phyloP scores from a whole-genome alignment of 2,113 vertebrate genomes.

The Plecotus auritus region DNA sequence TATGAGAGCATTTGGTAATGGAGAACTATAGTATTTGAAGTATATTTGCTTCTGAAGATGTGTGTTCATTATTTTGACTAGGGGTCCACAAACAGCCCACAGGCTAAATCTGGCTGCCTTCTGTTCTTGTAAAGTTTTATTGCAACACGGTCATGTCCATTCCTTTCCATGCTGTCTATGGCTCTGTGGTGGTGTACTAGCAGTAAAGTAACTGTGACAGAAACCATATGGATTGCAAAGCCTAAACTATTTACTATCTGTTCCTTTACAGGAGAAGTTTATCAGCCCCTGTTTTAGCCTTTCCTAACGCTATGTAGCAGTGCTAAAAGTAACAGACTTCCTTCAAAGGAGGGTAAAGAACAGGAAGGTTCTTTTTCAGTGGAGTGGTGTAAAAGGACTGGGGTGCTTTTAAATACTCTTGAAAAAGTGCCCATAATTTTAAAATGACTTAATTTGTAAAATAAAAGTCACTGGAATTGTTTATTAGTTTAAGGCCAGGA shows the following conservation, averaged over 20 bases:
- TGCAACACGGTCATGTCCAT: background rate
- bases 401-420: background rate
- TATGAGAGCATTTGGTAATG: background rate
- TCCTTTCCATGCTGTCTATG: background rate
- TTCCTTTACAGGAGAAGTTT: background rate
- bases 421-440: background rate
- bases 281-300: background rate
- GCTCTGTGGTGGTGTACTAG: background rate
- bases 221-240: background rate
- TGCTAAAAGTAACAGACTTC: background rate
- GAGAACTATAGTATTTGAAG: background rate
- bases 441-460: slow-evolving; percentile 24
- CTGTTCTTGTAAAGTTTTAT: background rate
- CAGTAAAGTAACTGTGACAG: background rate
- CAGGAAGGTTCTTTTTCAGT: background rate
- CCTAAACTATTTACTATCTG: background rate
- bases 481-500: background rate
- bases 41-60: background rate
- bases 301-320: background rate
- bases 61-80: background rate
- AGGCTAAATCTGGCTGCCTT: background rate
- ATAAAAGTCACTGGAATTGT: background rate
- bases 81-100: background rate
- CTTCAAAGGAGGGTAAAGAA: background rate
- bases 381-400: background rate